Conservation (phyloP, 2,797 vertebrate genomes). For the Urophycis tenuis region DNA sequence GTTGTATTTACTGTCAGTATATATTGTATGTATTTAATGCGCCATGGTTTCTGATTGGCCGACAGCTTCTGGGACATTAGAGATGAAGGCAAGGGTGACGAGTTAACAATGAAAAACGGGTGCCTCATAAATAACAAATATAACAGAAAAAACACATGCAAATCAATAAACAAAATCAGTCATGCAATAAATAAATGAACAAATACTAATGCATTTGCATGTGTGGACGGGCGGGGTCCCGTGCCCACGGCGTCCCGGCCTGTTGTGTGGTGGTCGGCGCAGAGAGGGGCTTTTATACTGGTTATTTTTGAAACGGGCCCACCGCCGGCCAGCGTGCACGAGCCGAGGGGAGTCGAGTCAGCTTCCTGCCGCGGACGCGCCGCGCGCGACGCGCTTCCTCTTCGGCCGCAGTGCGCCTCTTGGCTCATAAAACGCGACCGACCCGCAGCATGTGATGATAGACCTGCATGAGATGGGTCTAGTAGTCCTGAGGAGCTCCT, state of each 20-base stretch:
- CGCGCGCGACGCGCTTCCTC: slow-evolving; percentile 52
- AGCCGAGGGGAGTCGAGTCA: slow-evolving; percentile 86
- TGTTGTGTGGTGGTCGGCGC: background rate
- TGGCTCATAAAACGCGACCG: too few relatives aligned
- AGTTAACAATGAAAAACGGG: too few relatives aligned
- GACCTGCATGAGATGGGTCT: too few relatives aligned
- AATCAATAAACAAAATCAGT: background rate
- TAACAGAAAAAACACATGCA: background rate
- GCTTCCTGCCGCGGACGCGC: slow-evolving; percentile 74
- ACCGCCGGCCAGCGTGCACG: slow-evolving; percentile 73
- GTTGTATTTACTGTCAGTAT: too few relatives aligned
- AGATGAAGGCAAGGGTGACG: too few relatives aligned
- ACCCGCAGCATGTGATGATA: too few relatives aligned
- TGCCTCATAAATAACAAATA: background rate
- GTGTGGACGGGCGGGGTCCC: background rate
- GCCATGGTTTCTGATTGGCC: too few relatives aligned
- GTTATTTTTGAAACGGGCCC: slow-evolving; percentile 81
- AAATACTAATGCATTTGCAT: too few relatives aligned
- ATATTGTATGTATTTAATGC: background rate
- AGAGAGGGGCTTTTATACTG: slow-evolving; percentile 69
- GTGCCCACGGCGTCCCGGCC: background rate
- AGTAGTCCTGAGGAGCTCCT: too few relatives aligned
- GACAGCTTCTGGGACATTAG: too few relatives aligned
- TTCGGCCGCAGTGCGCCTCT: slow-evolving; percentile 26
- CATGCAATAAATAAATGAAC: background rate